Base-by-base conservation (phyloP, 2,888 invertebrate species). In the Scelioninae gen. 1 region DNA sequence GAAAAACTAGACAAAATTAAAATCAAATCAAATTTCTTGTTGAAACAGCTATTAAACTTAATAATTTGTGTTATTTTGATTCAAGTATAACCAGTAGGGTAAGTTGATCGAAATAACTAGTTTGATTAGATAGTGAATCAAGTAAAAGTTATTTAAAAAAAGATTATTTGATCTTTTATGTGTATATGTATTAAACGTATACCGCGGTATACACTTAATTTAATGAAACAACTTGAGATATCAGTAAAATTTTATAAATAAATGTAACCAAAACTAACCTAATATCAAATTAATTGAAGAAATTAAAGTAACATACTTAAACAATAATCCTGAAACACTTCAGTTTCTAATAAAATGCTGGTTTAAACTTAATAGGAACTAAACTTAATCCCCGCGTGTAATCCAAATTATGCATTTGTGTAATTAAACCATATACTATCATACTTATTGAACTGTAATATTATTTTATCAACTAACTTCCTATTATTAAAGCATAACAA, bases 11-110 rank as follows among this genome's bases (percentile, higher is more conserved):
- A 32, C 32, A 34, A 55, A 53, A 29, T 43, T 5, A 43, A 43
- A 43, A 43, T 43, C n/a, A 43, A 43, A 43, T 43, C 43, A n/a
- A 47, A 47, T 32, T 55, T 31, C 55, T 55, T 55, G n/a, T 55
- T 32, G 4, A 55, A 55, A 31, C 34, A 32, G n/a, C 53, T 10
- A 11, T 32, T 32, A 31, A 3, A 8, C 9, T 13, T 32, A n/a
- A 13, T n/a, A 55, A 55, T 55, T 55, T 23, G 4, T 55, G 55
- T 55, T 55, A 55, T 55, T 55, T 31, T 32, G 13, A 31, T 32
- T 55, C 55, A 32, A 55, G 34, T 34, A 15, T 32, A n/a, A 55
- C 32, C 55, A n/a, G 55, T 34, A 13, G 23, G 29, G 31, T 55
- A 11, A 13, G 13, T 11, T 31, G 32, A 32, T 55, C 55, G 6